Evolutionary conservation across 2,888 invertebrate species (phyloP), one percentile per base, ranked within the genome.

Genomic region (Horisme vitalbata): DNA sequence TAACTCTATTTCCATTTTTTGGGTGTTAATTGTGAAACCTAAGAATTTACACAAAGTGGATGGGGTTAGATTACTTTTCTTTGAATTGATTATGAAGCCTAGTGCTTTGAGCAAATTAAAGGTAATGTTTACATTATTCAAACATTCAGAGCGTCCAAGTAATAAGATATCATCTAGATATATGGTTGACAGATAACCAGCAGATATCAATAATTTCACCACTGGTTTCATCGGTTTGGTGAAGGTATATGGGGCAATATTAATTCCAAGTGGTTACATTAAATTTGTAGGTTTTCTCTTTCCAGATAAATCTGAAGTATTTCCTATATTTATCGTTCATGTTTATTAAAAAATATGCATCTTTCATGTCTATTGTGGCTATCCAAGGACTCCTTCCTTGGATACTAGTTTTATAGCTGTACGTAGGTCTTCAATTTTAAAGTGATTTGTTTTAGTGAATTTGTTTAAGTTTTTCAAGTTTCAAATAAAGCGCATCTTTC

Each of bases 361-460:
- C 46, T 26, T 54, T 52, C 1, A 52, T 6, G 11, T 57, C 55
- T 18, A 55, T 4, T 3, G 27, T 52, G 1, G 52, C 50, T 30
- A 53, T 45, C 8, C 12, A 44, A 21, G 46, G 36, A 21, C 3
- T 15, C 3, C 5, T 15, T 52, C 32, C 5, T 26, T 20, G 4
- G 35, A 27, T 2, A 56, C 6, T 8, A 54, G 9, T 14, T 49
- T 54, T 41, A 37, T 4, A 3, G 36, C 46, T 1, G 55, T 54
- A 1, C 55, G 39, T 28, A 41, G 14, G 32, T 56, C 54, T 14
- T 59, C 59, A 10, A 59, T 27, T 41, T 59, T 59, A 32, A 59
- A 59, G 20, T 56, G 54, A 0, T n/a, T 9, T n/a, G 41, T 52
- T 6, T 35, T 8, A 5, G 54, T 24, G 26, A 53, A 52, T 10